Evolutionary conservation across 2,888 invertebrate species (phyloP), one percentile per base, ranked within the genome.

Genomic region (Chironomus tentans): DNA sequence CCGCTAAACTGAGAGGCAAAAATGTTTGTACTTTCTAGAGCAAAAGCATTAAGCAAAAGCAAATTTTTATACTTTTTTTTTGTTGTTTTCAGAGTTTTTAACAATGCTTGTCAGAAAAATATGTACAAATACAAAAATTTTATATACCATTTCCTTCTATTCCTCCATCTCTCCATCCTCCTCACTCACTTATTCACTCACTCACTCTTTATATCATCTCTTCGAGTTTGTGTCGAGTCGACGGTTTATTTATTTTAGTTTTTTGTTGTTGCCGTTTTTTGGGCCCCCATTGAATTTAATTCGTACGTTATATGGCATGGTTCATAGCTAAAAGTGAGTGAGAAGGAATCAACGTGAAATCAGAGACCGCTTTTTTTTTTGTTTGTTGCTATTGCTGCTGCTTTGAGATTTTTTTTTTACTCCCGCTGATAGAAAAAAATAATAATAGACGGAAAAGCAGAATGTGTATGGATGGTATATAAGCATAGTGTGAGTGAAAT

Each of bases 41-140:
- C 4, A 56, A 56, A 56, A 56, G 18, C n/a, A 15, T 15, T n/a
- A n/a, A n/a, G 13, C 13, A n/a, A 50, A 50, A 50, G 50, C 50
- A 50, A 4, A n/a, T n/a, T n/a, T n/a, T n/a, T n/a, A n/a, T n/a
- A 2, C 1, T 28, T 28, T 28, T 38, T 38, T 38, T 38, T 38
- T 38, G 7, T 38, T 38, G 38, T 38, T 38, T 38, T 38, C 38
- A 38, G 22, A 65, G 15, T 10, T 70, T 70, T 71, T 61, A 71
- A 71, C 71, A 71, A 71, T 71, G 71, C 71, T 71, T 71, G 71
- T 71, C 71, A 71, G 50, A 71, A 71, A 71, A 71, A 71, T 71
- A 61, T 71, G 71, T 71, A 71, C 48, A 48, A 68, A 68, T 28
- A 68, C 28, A 68, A 15, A 56, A 56, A 6, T 56, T 56, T 56